These are phyloP conservation scores for Leucoma salicis DNA, from an alignment of 2,888 invertebrate species.

Conservation along the genomic window DNA sequence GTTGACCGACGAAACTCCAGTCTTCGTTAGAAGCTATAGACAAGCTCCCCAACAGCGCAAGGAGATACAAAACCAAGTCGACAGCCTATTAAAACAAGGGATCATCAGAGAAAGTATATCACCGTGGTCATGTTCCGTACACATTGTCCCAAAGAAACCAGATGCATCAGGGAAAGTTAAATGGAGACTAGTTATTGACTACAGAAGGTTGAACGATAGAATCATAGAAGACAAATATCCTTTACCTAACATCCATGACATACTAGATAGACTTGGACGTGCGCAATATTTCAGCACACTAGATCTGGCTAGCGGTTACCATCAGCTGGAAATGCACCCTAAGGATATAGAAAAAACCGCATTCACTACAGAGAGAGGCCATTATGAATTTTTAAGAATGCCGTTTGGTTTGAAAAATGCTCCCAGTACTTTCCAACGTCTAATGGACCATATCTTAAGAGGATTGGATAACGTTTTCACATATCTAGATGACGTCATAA, in stretches of 20 bases:
- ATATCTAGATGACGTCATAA: constrained; percentile 12
- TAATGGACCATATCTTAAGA: constrained; percentile 41
- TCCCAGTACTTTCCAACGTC: constrained; percentile 42
- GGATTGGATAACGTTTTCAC: constrained; percentile 30
- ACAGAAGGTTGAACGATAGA: too few species aligned
- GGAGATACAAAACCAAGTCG: constrained; percentile 12
- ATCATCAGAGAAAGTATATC: constrained; percentile 13
- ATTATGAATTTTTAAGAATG: constrained; percentile 44
- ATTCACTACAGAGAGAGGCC: constrained; percentile 37
- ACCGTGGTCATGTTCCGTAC: too few species aligned
- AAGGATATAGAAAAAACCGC: constrained; percentile 40
- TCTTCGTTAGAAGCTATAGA: constrained; percentile 21
- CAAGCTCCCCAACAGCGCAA: constrained; percentile 14
- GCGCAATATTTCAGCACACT: constrained; percentile 31
- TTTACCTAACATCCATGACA: constrained; percentile 29
- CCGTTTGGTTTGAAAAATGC: constrained; percentile 41
- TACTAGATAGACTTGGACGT: constrained; percentile 26
- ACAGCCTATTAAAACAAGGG: constrained; percentile 4
- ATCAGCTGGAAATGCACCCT: constrained; percentile 20
- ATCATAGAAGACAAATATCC: constrained; percentile 35
- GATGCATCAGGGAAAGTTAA: constrained; percentile 9
- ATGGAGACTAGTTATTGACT: constrained; percentile 12
- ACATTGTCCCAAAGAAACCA: too few species aligned
- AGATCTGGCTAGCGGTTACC: constrained; percentile 31
- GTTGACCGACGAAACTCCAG: constrained; percentile 23